Percentiles rank a stretch among this genome's conserved stretches.
Conservation (phyloP, 2,797 vertebrate species). For the Cryptoprocta ferox region DNA sequence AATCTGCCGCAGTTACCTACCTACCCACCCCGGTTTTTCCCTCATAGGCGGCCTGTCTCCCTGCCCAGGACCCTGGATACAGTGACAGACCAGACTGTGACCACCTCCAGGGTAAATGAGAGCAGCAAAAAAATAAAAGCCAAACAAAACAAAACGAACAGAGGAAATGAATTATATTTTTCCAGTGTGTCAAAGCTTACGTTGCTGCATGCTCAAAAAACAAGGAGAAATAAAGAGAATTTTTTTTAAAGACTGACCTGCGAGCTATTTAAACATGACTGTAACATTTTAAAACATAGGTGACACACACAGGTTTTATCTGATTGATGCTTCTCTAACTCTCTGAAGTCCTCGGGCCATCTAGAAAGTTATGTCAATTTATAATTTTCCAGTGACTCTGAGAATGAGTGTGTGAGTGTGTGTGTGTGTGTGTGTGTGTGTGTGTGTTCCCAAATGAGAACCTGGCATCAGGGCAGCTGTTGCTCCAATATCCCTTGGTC, state of each 20-base stretch:
- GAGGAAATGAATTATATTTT: slow-evolving; percentile 82
- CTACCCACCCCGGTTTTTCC: background rate
- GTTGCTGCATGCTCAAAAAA: slow-evolving; percentile 72
- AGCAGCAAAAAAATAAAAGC: slow-evolving; percentile 41
- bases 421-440: background rate
- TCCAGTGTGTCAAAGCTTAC: slow-evolving; percentile 79
- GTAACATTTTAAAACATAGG: slow-evolving; percentile 78
- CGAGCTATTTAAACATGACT: slow-evolving; percentile 82
- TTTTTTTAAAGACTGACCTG: slow-evolving; percentile 76
- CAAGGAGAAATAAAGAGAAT: background rate
- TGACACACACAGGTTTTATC: slow-evolving; percentile 69
- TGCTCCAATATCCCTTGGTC: background rate
- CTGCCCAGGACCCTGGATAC: background rate
- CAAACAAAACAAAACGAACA: slow-evolving; percentile 15
- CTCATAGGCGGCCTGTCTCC: background rate
- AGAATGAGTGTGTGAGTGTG: background rate
- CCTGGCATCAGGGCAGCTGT: background rate
- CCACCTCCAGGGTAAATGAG: slow-evolving; percentile 73
- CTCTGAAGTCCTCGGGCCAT: slow-evolving; percentile 67
- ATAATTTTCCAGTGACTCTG: background rate
- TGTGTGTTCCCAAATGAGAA: slow-evolving; percentile 31
- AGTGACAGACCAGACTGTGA: slow-evolving; percentile 34
- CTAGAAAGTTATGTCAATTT: slow-evolving; percentile 27
- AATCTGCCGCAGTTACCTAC: slow-evolving; percentile 11
- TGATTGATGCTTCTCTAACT: slow-evolving; percentile 72